Evolutionary conservation across 64 coral and sea anemone genomes (phyloP), one percentile per base, ranked within the genome.

Genomic region (Pachyseris speciosa): DNA sequence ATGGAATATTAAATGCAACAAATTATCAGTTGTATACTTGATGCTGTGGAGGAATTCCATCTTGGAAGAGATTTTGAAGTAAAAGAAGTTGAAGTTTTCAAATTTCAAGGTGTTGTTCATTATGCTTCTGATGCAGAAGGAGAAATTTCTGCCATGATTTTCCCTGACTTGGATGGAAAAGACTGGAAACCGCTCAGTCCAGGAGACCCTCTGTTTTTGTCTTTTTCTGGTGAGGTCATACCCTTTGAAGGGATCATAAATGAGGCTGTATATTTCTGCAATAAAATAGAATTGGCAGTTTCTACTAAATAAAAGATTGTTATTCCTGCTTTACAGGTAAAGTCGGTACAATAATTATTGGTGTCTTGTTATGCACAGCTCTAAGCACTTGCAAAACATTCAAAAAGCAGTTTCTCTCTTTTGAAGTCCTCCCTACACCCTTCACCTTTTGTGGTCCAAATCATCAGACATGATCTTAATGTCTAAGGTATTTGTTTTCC

Each of bases 71-170:
- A 79, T 73, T 76, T 78, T 16, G 22, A 80, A 39, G 65, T 43
- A 20, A 79, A 86, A 50, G 89, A 87, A 43, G 36, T 92, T 22
- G 88, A 87, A 51, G 83, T 95, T 12, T 93, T 86, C 40, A 84
- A 74, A 48, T 63, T 49, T 31, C 38, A 87, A 5, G 48, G 45
- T 30, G 66, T 34, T 30, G 29, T 93, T 7, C 51, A 87, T n/a
- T 93, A 87, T 50, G 83, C 91, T 6, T 37, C 61, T n/a, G 91
- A 93, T 47, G 41, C 32, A 39, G 26, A 49, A 22, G 83, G 73
- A 33, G 91, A 95, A 69, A 74, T 95, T 67, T 65, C 89, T 20
- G 89, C 94, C 12, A 91, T 95, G 88, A 48, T 95, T 41, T 89
- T 86, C 34, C 74, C 94, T 16, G 40, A 68, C 1, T 33, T 95